Evolutionary conservation across 2,888 invertebrate genomes (phyloP).

Genomic region (Alentia gelatinosa): DNA sequence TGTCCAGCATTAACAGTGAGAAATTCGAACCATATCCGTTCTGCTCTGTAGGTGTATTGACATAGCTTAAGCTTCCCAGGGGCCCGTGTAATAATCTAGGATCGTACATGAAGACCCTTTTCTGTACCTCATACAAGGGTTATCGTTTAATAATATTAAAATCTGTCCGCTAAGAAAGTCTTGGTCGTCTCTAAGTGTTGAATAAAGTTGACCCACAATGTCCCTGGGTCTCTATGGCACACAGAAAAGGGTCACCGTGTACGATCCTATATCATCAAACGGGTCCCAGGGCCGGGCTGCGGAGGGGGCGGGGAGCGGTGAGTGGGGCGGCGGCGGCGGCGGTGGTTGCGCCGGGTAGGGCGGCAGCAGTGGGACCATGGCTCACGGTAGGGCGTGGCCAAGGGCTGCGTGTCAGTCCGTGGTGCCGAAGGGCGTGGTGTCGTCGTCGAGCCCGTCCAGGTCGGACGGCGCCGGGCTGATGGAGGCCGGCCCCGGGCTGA

Average conservation of each 20-base stretch:
- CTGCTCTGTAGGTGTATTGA: no score
- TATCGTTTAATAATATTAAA: no score
- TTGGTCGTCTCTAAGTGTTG: no score
- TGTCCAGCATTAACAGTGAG: no score
- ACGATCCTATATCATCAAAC: neutral
- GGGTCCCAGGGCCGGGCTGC: neutral
- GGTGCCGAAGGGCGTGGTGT: slow-evolving; percentile 56
- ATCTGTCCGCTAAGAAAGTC: no score
- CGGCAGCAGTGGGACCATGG: neutral
- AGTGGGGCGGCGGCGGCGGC: neutral
- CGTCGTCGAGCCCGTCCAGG: slow-evolving; percentile 72
- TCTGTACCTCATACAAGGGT: no score
- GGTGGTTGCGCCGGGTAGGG: neutral
- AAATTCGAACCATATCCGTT: no score
- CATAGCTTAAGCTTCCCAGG: no score
- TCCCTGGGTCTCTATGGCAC: neutral
- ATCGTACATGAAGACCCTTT: no score
- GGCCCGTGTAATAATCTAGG: no score
- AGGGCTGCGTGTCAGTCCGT: slow-evolving; percentile 35
- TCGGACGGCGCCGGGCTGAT: slow-evolving; percentile 67
- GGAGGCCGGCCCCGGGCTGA: slow-evolving; percentile 64
- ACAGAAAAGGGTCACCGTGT: neutral
- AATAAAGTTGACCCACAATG: neutral
- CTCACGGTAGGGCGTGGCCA: neutral
- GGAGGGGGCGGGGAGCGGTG: neutral